These are phyloP conservation scores for Pseudorhiza aurosa DNA, from an alignment of 30 jellyfish, hydroid and myxozoan species.

Conservation along the genomic window DNA sequence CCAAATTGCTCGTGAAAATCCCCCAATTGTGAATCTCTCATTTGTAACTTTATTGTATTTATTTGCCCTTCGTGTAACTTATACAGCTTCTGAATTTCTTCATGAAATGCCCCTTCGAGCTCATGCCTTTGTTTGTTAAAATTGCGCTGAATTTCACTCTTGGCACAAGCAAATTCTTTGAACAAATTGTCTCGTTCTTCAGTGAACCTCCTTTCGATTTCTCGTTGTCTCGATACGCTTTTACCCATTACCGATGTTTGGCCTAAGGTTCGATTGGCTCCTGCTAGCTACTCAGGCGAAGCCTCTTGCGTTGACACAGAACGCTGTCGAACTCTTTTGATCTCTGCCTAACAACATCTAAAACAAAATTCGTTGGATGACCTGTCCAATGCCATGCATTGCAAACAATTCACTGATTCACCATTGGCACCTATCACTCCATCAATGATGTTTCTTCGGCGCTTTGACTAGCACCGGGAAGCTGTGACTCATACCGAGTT, in stretches of 20 bases:
- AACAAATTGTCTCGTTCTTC: slow-evolving; percentile 54
- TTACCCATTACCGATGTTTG: slow-evolving; percentile 36
- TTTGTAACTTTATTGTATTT: slow-evolving; percentile 50
- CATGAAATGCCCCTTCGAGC: slow-evolving; percentile 62
- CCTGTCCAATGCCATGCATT: no score
- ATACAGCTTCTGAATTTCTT: slow-evolving; percentile 45
- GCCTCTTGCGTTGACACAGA: no score
- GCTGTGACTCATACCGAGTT: not conserved
- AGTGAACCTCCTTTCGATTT: slow-evolving; percentile 29
- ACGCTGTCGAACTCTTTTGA: no score
- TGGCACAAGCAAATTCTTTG: slow-evolving; percentile 53
- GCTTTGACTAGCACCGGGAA: not conserved
- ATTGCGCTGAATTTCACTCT: slow-evolving; percentile 49
- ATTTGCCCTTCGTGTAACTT: slow-evolving; percentile 50
- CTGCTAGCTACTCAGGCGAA: no score
- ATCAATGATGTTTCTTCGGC: no score
- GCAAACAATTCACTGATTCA: no score
- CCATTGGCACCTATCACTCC: no score
- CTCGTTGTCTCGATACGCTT: slow-evolving; percentile 47
- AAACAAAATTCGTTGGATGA: no score
- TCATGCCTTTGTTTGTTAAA: slow-evolving; percentile 43
- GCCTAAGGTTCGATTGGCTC: no score
- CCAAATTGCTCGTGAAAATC: slow-evolving; percentile 39
- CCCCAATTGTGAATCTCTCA: slow-evolving; percentile 70
- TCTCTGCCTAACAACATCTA: no score